Percentiles rank a stretch among this genome's conserved stretches.
Evolutionary conservation across 2,797 vertebrate species (phyloP).

Genomic region (Lophotriccus pileatus): DNA sequence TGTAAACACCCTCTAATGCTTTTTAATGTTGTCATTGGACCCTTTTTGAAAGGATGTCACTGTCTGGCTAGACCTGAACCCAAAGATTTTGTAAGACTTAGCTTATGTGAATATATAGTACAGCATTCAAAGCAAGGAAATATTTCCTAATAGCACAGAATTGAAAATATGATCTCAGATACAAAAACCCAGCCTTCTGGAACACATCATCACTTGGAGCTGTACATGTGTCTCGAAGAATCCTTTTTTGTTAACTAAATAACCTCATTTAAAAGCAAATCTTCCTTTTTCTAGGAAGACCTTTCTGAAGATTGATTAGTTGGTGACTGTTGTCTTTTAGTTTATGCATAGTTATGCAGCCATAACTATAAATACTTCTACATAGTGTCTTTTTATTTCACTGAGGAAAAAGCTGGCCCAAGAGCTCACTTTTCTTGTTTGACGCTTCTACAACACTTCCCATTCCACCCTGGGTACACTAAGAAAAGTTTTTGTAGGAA

Average conservation of each 20-base stretch:
- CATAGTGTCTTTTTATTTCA: background rate
- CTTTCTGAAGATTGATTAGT: background rate
- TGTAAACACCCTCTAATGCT: background rate
- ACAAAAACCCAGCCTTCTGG: background rate
- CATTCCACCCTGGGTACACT: background rate
- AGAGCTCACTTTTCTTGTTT: background rate
- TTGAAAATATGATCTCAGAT: background rate
- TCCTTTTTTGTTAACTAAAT: background rate
- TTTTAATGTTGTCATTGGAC: background rate
- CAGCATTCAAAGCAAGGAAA: slow-evolving; percentile 7
- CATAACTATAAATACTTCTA: background rate
- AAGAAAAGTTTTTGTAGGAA: background rate
- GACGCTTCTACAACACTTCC: background rate
- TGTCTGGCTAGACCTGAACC: background rate
- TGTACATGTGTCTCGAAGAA: background rate
- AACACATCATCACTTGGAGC: background rate
- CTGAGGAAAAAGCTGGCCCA: background rate
- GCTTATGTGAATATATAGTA: background rate
- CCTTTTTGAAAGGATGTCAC: background rate
- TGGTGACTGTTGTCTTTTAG: background rate
- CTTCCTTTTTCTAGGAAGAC: slow-evolving; percentile 17
- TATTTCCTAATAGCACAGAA: slow-evolving; percentile 36
- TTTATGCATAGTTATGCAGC: background rate
- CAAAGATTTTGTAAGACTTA: background rate
- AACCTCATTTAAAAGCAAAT: slow-evolving; percentile 8